phyloP scores from a whole-genome alignment of 2,797 vertebrate species.

The Sebastolobus alascanus region DNA sequence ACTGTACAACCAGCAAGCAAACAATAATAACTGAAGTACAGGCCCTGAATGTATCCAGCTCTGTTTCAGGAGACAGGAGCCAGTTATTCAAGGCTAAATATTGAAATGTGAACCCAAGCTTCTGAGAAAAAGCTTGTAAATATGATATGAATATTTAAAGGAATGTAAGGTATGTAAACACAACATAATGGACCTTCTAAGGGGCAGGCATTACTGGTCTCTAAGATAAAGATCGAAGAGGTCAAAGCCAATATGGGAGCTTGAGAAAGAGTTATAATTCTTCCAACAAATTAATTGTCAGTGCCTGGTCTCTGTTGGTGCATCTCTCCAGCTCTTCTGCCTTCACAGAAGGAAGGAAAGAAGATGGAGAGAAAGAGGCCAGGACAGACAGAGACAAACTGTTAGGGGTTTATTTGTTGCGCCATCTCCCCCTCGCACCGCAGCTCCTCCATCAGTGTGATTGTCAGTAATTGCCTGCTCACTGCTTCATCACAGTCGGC shows the following conservation, averaged over 20 bases:
- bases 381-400: slow-evolving; percentile 53
- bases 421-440: slow-evolving; percentile 58
- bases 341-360: background rate
- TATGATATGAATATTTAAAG: background rate
- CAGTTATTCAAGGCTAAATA: background rate
- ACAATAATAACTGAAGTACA: background rate
- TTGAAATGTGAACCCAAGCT: background rate
- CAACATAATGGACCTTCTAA: background rate
- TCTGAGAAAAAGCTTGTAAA: slow-evolving; percentile 2
- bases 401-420: slow-evolving; percentile 62
- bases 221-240: slow-evolving; percentile 18
- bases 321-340: slow-evolving; percentile 1
- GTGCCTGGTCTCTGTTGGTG: slow-evolving; percentile 22
- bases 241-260: background rate
- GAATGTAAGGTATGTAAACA: slow-evolving; percentile 28
- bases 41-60: background rate
- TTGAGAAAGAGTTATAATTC: slow-evolving; percentile 11
- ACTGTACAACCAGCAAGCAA: background rate
- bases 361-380: slow-evolving; percentile 14
- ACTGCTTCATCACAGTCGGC: slow-evolving; percentile 56
- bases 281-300: slow-evolving; percentile 3
- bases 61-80: background rate
- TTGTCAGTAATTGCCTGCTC: slow-evolving; percentile 72
- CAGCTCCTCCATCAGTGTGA: slow-evolving; percentile 68
- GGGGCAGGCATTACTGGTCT: background rate